Percentiles rank a stretch among this genome's conserved stretches.
These are phyloP conservation scores for Phataginus tricuspis DNA, from an alignment of 2,797 vertebrate genomes.

Conservation along the genomic window DNA sequence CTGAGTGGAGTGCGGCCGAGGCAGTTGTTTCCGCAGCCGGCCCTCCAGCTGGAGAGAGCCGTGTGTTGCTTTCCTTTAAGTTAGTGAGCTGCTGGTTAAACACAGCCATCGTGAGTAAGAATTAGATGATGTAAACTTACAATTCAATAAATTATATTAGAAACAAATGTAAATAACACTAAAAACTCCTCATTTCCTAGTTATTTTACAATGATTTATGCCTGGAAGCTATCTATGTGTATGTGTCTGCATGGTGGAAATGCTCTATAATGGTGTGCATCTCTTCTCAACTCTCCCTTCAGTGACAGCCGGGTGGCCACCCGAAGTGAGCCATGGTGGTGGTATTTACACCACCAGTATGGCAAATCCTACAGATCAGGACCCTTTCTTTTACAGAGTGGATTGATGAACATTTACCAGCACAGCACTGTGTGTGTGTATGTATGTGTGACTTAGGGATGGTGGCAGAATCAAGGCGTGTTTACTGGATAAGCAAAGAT, in stretches of 20 bases:
- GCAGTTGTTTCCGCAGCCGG: background rate
- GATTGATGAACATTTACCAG: background rate
- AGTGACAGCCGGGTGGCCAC: accelerated
- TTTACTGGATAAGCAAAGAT: background rate
- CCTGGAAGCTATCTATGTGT: background rate
- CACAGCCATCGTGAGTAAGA: background rate
- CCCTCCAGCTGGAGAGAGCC: background rate
- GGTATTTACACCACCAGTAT: background rate
- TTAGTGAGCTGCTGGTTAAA: background rate
- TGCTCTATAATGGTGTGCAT: accelerated
- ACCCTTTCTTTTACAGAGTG: background rate
- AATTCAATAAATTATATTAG: background rate
- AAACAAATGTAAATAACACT: background rate
- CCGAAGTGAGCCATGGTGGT: background rate
- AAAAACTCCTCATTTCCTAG: background rate
- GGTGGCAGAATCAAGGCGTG: background rate
- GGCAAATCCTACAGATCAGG: background rate
- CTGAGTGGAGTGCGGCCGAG: too few relatives aligned
- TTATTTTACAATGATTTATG: background rate
- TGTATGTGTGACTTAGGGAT: background rate
- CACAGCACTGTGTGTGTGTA: background rate
- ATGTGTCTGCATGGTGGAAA: too few relatives aligned
- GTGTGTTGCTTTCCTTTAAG: background rate
- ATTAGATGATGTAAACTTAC: background rate
- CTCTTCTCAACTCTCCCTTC: background rate